These are phyloP conservation scores for Cetonia aurata DNA, from an alignment of 2,888 invertebrate genomes.

Conservation along the genomic window DNA sequence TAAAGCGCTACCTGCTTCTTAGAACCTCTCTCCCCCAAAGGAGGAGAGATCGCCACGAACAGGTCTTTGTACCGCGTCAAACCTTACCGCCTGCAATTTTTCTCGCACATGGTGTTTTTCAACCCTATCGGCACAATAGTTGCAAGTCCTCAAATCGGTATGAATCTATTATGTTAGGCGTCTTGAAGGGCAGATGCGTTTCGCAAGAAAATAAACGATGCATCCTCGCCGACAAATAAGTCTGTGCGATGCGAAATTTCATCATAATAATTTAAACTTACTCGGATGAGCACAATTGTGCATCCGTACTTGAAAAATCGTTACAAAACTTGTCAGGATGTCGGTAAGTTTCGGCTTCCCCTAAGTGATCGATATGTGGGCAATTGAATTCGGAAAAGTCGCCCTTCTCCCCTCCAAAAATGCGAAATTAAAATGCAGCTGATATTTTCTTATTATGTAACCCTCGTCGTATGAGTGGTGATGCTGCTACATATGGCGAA, in stretches of 20 bases:
- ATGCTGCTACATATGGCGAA: conserved; percentile 36
- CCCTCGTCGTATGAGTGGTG: conserved; percentile 11
- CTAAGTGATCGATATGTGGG: conserved; percentile 22
- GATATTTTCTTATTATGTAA: conserved; percentile 35
- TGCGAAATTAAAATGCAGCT: conserved; percentile 40
- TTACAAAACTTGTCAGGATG: conserved; percentile 19
- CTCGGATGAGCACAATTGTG: conserved; percentile 2
- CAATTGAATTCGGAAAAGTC: conserved; percentile 35
- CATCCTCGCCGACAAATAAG: conserved; percentile 18
- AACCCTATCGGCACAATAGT: conserved; percentile 26
- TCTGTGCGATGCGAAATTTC: neutral
- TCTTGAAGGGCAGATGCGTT: conserved; percentile 32
- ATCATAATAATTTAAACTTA: conserved; percentile 18
- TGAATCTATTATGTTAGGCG: neutral
- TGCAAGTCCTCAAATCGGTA: neutral
- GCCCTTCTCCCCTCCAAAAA: conserved; percentile 4
- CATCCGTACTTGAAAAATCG: conserved; percentile 35
- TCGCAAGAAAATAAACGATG: conserved; percentile 20
- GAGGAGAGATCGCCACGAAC: conserved; percentile 30
- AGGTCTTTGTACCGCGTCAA: conserved; percentile 41
- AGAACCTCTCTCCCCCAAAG: conserved; percentile 40
- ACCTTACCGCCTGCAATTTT: conserved; percentile 38
- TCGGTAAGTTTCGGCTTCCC: conserved; percentile 1
- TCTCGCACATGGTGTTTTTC: conserved; percentile 47
- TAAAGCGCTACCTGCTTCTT: conserved; percentile 45